A percentile compares a stretch with the other conserved stretches of the same genome.
phyloP scores from a whole-genome alignment of 2,797 vertebrate species.

The Pseudotriccus pelzelni region DNA sequence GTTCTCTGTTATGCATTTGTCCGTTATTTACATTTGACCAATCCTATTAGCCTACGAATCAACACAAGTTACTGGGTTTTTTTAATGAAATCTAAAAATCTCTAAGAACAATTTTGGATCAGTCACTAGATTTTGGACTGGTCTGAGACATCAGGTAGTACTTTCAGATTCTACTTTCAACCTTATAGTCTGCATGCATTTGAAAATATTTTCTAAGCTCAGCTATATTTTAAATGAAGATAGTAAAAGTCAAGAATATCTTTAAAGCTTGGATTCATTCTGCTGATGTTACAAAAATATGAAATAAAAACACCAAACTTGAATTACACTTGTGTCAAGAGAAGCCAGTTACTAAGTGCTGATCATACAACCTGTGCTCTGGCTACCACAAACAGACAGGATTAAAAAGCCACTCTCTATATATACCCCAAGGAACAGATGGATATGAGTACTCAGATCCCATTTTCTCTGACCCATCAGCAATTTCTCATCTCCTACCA shows the following conservation, averaged over 20 bases:
- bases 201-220: neutral
- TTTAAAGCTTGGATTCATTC: constrained; percentile 30
- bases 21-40: neutral
- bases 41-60: neutral
- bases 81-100: neutral
- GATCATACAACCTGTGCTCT: constrained; percentile 19
- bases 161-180: neutral
- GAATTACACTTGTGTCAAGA: constrained; percentile 22
- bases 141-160: neutral
- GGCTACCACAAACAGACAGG: neutral
- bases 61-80: neutral
- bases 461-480: neutral
- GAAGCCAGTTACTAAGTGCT: neutral
- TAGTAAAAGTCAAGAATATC: neutral
- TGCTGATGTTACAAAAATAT: constrained; percentile 8
- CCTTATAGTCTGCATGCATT: neutral
- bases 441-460: neutral
- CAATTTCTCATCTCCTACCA: constrained; percentile 10
- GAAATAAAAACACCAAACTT: neutral
- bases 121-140: neutral
- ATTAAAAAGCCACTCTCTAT: neutral
- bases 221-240: neutral
- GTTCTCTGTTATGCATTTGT: neutral
- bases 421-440: neutral
- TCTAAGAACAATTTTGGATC: neutral